Evolutionary conservation across 92 coral and sea anemone genomes (phyloP), one percentile per base, ranked within the genome.

Genomic region (Umimayanthus chanpuru): DNA sequence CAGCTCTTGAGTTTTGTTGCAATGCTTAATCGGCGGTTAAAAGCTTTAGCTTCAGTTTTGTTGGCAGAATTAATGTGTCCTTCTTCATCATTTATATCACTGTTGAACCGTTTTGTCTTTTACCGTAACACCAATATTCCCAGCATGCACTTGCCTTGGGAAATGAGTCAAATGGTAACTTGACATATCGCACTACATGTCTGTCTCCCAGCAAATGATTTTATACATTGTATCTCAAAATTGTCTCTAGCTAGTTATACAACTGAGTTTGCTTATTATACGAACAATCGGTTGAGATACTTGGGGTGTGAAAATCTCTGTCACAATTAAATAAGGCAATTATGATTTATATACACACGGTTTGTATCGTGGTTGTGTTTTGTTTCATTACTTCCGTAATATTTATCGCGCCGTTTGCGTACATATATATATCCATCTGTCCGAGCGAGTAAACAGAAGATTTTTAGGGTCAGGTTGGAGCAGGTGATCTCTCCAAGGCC

Each of bases 321-420:
- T 30, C 77, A 71, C 43, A 73, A 73, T 16, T 73, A 74, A 74
- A 39, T 75, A 75, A 75, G 41, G n/a, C 53, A 75, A 75, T 75
- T 38, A 36, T 75, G 11, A 61, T 75, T 39, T 75, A 50, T 75
- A 53, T 75, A 32, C 79, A 75, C 50, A 18, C 21, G 14, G 9
- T 25, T 39, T 14, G 25, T 25, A 6, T 29, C 26, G 79, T 25
- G 7, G 3, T 74, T 61, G 3, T 61, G 67, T 61, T 20, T 23
- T 23, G 26, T 4, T 61, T 21, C 68, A 61, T 61, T 21, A 36
- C 44, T 74, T 39, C 41, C 47, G 41, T 2, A 15, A 28, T 36
- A 15, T 15, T 28, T 30, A 14, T 39, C 6, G n/a, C 47, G 23
- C 79, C 14, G 28, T 36, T 30, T 32, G 1, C 8, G n/a, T 75